phyloP scores from a whole-genome alignment of 2,797 vertebrate genomes.

The Sebastes trivittatus region DNA sequence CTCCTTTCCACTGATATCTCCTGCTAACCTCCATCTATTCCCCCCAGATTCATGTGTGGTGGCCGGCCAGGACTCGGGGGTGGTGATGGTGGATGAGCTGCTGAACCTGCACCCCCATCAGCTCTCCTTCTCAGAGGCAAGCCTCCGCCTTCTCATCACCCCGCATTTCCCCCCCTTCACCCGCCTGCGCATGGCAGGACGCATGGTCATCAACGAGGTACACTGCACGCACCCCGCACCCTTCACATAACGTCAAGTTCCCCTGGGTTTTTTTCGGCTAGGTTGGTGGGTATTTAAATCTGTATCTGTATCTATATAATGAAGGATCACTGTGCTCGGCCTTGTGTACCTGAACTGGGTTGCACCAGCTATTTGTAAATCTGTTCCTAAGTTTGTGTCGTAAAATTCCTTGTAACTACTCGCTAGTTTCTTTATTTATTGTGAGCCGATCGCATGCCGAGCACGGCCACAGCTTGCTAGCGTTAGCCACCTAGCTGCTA shows the following conservation, averaged over 20 bases:
- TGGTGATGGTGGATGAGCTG: slow-evolving; percentile 84
- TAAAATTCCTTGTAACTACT: not conserved
- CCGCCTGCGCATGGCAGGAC: slow-evolving; percentile 77
- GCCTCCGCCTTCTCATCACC: slow-evolving; percentile 78
- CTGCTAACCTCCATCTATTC: not conserved
- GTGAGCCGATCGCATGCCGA: too few species aligned
- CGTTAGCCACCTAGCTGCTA: too few species aligned
- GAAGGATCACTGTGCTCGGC: not conserved
- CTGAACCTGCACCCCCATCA: slow-evolving; percentile 77
- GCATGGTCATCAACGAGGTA: slow-evolving; percentile 82
- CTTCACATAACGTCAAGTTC: slow-evolving; percentile 13
- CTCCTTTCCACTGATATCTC: not conserved
- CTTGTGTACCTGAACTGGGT: not conserved
- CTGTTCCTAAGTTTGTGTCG: not conserved
- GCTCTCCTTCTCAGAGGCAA: slow-evolving; percentile 85
- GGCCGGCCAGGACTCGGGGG: slow-evolving; percentile 75
- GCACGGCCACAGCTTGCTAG: too few species aligned
- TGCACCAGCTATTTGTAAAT: not conserved
- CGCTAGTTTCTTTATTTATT: not conserved
- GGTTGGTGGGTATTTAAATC: slow-evolving; percentile 33
- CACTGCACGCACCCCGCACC: slow-evolving; percentile 26
- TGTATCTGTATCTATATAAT: not conserved
- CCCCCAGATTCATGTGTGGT: slow-evolving; percentile 68
- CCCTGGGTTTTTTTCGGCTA: not conserved
- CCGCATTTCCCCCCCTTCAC: slow-evolving; percentile 70